phyloP scores from a whole-genome alignment of 2,888 invertebrate genomes.

The Microctonus aethiopoides region DNA sequence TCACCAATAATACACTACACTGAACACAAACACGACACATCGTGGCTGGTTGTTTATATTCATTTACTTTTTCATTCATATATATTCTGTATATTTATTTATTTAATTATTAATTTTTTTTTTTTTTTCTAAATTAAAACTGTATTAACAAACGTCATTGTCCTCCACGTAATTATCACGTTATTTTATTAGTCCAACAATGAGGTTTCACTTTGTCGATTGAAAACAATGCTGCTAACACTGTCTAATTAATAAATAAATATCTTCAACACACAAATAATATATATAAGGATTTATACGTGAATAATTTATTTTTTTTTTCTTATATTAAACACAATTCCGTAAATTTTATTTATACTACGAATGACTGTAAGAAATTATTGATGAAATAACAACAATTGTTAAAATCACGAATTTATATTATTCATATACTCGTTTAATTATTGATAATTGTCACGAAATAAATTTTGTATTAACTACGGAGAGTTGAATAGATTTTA shows the following conservation, averaged over 20 bases:
- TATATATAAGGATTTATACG: background rate
- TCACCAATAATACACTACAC: conserved; percentile 66
- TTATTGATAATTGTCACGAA: background rate
- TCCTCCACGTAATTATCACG: background rate
- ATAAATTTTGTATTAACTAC: background rate
- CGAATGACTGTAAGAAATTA: background rate
- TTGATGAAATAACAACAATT: background rate
- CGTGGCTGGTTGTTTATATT: conserved; percentile 40
- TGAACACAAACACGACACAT: conserved; percentile 65
- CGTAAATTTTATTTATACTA: too few species aligned
- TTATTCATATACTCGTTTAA: background rate
- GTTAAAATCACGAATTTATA: background rate
- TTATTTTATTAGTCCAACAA: background rate
- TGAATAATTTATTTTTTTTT: background rate
- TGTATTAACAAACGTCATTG: background rate
- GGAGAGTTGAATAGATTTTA: background rate
- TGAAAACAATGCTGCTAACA: background rate
- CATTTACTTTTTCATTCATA: background rate
- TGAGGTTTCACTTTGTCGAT: background rate
- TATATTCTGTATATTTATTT: too few species aligned
- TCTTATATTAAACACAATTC: background rate
- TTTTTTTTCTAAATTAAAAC: background rate
- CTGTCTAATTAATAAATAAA: background rate
- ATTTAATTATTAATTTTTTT: background rate
- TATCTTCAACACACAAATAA: background rate